Percentiles rank a stretch among this genome's conserved stretches.
Evolutionary conservation across 35 echinoderm and acorn worm genomes (phyloP).

Genomic region (Amphiura filiformis): DNA sequence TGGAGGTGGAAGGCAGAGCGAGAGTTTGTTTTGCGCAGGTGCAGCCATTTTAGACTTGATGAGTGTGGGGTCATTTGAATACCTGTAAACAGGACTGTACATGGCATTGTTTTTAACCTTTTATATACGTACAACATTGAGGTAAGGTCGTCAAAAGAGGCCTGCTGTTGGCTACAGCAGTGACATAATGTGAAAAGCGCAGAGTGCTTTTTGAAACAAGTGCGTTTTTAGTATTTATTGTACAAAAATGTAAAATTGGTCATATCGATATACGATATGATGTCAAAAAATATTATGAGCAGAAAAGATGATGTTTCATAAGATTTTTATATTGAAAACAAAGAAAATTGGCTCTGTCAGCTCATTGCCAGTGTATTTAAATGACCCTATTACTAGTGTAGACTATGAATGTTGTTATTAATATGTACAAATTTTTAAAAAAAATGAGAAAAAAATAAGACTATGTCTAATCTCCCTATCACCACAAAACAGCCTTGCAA

Average conservation of each 20-base stretch:
- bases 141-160: too few relatives aligned
- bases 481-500: slow-evolving; percentile 1
- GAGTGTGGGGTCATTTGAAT: neutral
- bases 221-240: slow-evolving; percentile 1
- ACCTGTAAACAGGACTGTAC: neutral
- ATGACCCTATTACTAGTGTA: neutral
- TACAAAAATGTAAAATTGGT: neutral
- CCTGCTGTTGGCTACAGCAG: too few relatives aligned
- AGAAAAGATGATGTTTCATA: neutral
- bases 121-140: too few relatives aligned
- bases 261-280: neutral
- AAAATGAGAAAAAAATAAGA: neutral
- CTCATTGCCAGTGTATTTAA: neutral
- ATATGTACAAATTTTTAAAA: neutral
- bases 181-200: too few relatives aligned
- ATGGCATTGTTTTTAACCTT: too few relatives aligned
- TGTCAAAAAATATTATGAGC: neutral
- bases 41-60: neutral
- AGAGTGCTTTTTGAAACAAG: too few relatives aligned
- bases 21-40: too few relatives aligned
- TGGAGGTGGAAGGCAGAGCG: neutral
- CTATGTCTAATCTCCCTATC: neutral
- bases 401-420: slow-evolving; percentile 4
- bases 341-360: neutral
- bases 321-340: neutral